phyloP scores from a whole-genome alignment of 2,113 vertebrate species.

The Tragulus kanchil region DNA sequence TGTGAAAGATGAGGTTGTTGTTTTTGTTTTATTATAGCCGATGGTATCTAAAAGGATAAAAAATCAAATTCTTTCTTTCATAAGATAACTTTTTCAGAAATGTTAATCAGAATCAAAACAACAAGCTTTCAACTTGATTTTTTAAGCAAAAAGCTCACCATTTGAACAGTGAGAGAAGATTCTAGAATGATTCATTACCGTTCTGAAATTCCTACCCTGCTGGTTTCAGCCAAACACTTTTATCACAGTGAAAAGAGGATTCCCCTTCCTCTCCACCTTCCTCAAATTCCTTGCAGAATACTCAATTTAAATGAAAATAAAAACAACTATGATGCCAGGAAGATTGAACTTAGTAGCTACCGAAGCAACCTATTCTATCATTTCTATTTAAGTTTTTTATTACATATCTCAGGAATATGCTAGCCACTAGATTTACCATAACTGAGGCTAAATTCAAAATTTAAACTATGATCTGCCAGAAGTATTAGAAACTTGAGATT shows the following conservation, averaged over 20 bases:
- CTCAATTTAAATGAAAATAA: conserved; percentile 3
- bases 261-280: not conserved
- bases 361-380: not conserved
- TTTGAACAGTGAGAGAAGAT: not conserved
- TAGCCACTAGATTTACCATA: not conserved
- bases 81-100: conserved; percentile 52
- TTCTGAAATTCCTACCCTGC: not conserved
- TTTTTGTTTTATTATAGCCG: conserved; percentile 54
- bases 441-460: conserved; percentile 3
- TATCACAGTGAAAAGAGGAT: not conserved
- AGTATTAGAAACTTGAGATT: not conserved
- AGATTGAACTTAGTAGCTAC: not conserved
- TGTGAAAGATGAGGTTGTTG: not conserved
- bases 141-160: not conserved
- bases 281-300: not conserved
- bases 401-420: not conserved
- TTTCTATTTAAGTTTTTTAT: not conserved
- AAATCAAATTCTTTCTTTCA: conserved; percentile 17
- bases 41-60: not conserved
- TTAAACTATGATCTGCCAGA: too few species aligned
- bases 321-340: not conserved
- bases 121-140: not conserved
- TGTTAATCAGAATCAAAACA: conserved; percentile 42
- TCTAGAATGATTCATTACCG: not conserved
- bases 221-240: not conserved